Base-by-base conservation (phyloP, 2,797 vertebrate species). In the Onychomys torridus region DNA sequence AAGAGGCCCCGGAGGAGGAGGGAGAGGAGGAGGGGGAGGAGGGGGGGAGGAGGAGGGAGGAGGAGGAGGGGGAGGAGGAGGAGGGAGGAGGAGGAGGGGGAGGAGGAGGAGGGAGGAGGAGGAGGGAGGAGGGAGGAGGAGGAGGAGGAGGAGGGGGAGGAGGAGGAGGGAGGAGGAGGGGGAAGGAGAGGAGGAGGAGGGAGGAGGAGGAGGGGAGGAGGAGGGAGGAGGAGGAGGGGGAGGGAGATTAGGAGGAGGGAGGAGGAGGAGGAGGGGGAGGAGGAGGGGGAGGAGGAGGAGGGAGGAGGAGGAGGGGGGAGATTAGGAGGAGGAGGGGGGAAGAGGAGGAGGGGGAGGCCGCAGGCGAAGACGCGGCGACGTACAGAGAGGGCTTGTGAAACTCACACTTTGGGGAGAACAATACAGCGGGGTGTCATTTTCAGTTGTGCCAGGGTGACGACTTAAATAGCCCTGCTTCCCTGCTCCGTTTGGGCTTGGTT, bases 311-410 rank as follows among this genome's bases (percentile, higher is more conserved):
- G 49, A 10, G 11, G 10, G 49, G 11, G 92, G n/a, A n/a, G n/a
- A n/a, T n/a, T n/a, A n/a, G 43, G 43, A 46, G 43, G 46, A 49
- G 46, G 46, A 46, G 46, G 34, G 95, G 92, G n/a, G n/a, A n/a
- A 6, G 43, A 46, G 43, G 46, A 49, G 46, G 46, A 46, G 46
- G 34, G 95, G 79, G 92, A 63, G 49, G 14, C 43, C 43, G 1
- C 14, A 43, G 65, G 55, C 11, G 0, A 12, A 40, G 40, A 78
- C n/a, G 61, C 16, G 4, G 0, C 23, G 7, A 17, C 63, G 59
- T n/a, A 37, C 65, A 88, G 89, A 52, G 78, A 95, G 82, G 21
- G 21, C 94, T 88, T 96, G 91, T 96, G 96, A 96, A 96, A 93
- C 34, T 89, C 82, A 59, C 23, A 23, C 57, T 55, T 32, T 8